Evolutionary conservation across 2,797 vertebrate genomes (phyloP), one percentile per base, ranked within the genome.

Genomic region (Adrianichthys oophorus): DNA sequence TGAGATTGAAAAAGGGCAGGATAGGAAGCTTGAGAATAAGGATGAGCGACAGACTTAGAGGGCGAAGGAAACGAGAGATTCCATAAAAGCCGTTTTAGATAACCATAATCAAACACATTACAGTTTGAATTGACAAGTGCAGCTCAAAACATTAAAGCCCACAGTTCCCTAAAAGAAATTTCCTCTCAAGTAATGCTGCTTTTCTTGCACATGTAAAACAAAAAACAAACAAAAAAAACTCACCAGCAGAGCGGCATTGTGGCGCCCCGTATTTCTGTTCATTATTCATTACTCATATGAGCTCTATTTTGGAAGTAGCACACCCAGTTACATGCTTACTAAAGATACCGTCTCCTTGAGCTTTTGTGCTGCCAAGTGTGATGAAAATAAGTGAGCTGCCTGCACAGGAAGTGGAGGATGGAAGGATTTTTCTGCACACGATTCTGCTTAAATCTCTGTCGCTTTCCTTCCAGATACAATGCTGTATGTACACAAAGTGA

Each of bases 231-330:
- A 53, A 48, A 47, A 56, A 77, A 75, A 41, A 53, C 72, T 83
- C 78, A 84, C 76, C 87, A 87, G 83, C 70, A 78, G 73, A 78
- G 68, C 65, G 68, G 55, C 6, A 29, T 63, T 69, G 69, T 59
- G 62, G 62, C 58, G 73, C 69, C 70, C 70, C 78, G 80, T 78
- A 74, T 74, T 51, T 67, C 55, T 43, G 65, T 89, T 79, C 68
- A 91, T 90, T 86, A 90, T 90, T 91, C 72, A 91, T 87, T 55
- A 74, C 82, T 83, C 66, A 74, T 57, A 76, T 59, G 24, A 58
- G 62, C 58, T 82, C 79, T 75, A 70, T 85, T 84, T 87, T 81
- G 65, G 71, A 85, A 66, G 72, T 45, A 62, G 64, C 67, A 70
- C 40, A 67, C 55, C 61, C 19, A 63, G 82, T 75, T 68, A 41